Conservation (phyloP, 2,888 invertebrate genomes). For the Argyresthia goedartella region DNA sequence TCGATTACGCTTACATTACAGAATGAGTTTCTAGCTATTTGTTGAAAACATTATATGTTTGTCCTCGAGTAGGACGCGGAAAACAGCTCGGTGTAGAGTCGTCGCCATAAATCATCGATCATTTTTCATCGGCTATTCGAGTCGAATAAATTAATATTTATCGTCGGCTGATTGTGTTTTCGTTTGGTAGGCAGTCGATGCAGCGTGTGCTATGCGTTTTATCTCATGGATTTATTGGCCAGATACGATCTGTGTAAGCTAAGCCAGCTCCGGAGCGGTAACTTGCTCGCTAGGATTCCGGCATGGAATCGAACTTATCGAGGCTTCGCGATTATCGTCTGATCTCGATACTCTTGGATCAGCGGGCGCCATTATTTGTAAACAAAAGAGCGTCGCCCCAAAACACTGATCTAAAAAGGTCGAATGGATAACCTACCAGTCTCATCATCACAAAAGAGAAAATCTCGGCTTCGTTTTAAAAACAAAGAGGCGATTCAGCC, state of each 20-base stretch:
- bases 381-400: conserved; percentile 19
- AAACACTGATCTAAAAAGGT: conserved; percentile 11
- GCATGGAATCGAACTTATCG: conserved; percentile 17
- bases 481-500: conserved; percentile 26
- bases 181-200: conserved; percentile 23
- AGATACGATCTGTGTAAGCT: conserved; percentile 55
- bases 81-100: not conserved
- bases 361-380: conserved; percentile 14
- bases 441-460: not conserved
- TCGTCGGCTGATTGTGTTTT: conserved; percentile 26
- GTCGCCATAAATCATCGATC: conserved; percentile 11
- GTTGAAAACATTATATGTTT: not conserved
- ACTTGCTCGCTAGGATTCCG: conserved; percentile 38
- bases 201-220: conserved; percentile 26
- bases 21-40: not conserved
- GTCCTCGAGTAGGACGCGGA: conserved; percentile 1
- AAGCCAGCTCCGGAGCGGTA: conserved; percentile 38
- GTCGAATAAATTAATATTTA: conserved; percentile 31
- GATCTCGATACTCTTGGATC: conserved; percentile 12
- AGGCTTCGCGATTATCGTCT: conserved; percentile 12
- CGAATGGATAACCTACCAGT: not conserved
- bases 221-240: conserved; percentile 62
- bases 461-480: conserved; percentile 13
- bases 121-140: conserved; percentile 22
- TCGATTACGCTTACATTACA: conserved; percentile 3